Evolutionary conservation across 2,888 invertebrate genomes (phyloP).

Genomic region (Subacronicta megacephala): DNA sequence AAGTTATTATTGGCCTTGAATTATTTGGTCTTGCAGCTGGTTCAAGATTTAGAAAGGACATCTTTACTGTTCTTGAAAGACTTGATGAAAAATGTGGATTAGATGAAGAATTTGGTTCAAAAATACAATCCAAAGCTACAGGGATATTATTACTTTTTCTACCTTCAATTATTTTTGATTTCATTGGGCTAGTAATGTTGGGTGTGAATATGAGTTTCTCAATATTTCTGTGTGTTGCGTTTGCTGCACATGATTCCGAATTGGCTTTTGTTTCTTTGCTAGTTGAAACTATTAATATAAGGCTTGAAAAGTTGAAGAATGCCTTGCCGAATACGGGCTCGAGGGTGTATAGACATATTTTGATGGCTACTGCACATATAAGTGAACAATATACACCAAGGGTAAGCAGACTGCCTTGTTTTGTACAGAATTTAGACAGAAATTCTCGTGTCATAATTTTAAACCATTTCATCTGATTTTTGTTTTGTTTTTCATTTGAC

Average conservation of each 20-base stretch:
- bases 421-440: too few species aligned
- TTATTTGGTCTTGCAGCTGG: slow-evolving; percentile 49
- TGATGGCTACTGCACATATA: slow-evolving; percentile 68
- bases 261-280: slow-evolving; percentile 66
- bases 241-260: slow-evolving; percentile 74
- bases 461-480: too few species aligned
- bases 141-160: slow-evolving; percentile 45
- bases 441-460: too few species aligned
- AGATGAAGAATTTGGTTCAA: slow-evolving; percentile 48
- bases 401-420: slow-evolving; percentile 57
- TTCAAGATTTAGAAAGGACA: slow-evolving; percentile 52
- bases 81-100: slow-evolving; percentile 69
- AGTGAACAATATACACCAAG: slow-evolving; percentile 68
- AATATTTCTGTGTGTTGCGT: slow-evolving; percentile 58
- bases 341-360: slow-evolving; percentile 69
- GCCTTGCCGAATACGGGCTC: slow-evolving; percentile 59
- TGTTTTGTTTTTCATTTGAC: too few species aligned
- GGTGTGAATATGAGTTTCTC: slow-evolving; percentile 42
- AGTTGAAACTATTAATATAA: slow-evolving; percentile 70
- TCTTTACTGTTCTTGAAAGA: slow-evolving; percentile 59
- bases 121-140: slow-evolving; percentile 42
- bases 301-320: slow-evolving; percentile 61
- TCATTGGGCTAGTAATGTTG: slow-evolving; percentile 55
- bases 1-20: slow-evolving; percentile 50
- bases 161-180: slow-evolving; percentile 61